These are phyloP conservation scores for Osmerus mordax DNA, from an alignment of 2,113 vertebrate species.

Conservation along the genomic window DNA sequence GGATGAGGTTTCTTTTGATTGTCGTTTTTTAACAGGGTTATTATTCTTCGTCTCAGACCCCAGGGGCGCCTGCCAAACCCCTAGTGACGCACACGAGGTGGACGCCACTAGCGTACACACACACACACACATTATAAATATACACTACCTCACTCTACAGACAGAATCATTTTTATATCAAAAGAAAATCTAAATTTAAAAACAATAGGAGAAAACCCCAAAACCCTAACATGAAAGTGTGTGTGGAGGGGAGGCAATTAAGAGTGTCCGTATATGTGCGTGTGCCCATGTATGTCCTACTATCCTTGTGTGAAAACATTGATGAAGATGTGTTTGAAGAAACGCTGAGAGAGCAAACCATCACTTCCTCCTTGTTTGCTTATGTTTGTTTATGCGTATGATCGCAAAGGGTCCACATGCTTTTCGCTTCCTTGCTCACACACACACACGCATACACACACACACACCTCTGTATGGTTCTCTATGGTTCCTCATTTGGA, in stretches of 20 bases:
- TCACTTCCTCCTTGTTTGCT: too few relatives aligned
- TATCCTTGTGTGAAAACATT: not conserved
- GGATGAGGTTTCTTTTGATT: conserved; percentile 4
- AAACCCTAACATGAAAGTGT: conserved; percentile 4
- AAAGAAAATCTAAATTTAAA: conserved; percentile 38
- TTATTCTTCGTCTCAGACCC: conserved; percentile 50
- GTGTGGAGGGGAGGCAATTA: too few relatives aligned
- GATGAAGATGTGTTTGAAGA: too few relatives aligned
- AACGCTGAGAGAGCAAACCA: too few relatives aligned
- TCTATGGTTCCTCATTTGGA: conserved; percentile 69
- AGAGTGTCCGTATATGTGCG: not conserved
- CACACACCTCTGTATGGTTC: conserved; percentile 17
- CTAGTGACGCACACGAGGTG: conserved; percentile 56
- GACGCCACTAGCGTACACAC: conserved; percentile 25
- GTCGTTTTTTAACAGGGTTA: conserved; percentile 18
- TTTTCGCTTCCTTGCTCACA: not conserved
- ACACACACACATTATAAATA: conserved; percentile 21
- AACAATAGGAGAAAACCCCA: conserved; percentile 37
- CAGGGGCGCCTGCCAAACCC: conserved; percentile 59
- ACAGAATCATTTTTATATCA: conserved; percentile 39
- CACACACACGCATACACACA: not conserved
- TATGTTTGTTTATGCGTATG: too few relatives aligned
- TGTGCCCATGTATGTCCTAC: not conserved
- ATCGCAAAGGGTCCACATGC: too few relatives aligned
- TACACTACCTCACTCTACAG: conserved; percentile 31